These are phyloP conservation scores for Asobara japonica DNA, from an alignment of 1,140 invertebrate species.

Conservation along the genomic window DNA sequence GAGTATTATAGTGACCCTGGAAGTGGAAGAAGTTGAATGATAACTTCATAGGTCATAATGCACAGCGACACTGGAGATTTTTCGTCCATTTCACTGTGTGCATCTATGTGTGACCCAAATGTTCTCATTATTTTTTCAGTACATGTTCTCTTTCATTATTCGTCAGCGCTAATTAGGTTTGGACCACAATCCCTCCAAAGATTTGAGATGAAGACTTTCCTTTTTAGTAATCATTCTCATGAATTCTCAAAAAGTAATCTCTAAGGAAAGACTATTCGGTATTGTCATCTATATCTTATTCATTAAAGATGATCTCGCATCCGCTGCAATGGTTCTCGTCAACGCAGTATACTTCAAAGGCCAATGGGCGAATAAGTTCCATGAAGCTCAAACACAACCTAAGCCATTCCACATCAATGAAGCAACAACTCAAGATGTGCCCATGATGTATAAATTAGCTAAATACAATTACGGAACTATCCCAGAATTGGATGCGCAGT, in stretches of 20 bases:
- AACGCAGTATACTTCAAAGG: constrained; percentile 89
- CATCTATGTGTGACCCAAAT: too few relatives aligned
- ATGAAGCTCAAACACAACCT: constrained; percentile 50
- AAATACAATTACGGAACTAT: constrained; percentile 58
- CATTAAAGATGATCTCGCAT: constrained; percentile 2
- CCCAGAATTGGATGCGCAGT: constrained; percentile 53
- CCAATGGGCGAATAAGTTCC: constrained; percentile 63
- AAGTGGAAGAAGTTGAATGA: neutral
- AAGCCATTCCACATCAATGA: constrained; percentile 59
- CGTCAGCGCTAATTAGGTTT: too few relatives aligned
- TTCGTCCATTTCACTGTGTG: too few relatives aligned
- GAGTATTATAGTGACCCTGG: too few relatives aligned
- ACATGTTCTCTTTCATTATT: too few relatives aligned
- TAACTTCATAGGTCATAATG: neutral
- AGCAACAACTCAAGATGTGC: constrained; percentile 54
- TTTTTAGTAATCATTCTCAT: too few relatives aligned
- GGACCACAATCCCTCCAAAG: neutral
- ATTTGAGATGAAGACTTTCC: neutral
- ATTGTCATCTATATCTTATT: neutral
- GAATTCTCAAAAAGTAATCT: too few relatives aligned
- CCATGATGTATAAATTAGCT: constrained; percentile 64
- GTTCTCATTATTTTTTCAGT: too few relatives aligned
- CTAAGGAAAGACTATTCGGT: too few relatives aligned
- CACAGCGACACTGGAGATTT: too few relatives aligned
- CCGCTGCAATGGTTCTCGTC: constrained; percentile 75